Base-by-base conservation (phyloP, 2,113 vertebrate species). In the Datnioides undecimradiatus region DNA sequence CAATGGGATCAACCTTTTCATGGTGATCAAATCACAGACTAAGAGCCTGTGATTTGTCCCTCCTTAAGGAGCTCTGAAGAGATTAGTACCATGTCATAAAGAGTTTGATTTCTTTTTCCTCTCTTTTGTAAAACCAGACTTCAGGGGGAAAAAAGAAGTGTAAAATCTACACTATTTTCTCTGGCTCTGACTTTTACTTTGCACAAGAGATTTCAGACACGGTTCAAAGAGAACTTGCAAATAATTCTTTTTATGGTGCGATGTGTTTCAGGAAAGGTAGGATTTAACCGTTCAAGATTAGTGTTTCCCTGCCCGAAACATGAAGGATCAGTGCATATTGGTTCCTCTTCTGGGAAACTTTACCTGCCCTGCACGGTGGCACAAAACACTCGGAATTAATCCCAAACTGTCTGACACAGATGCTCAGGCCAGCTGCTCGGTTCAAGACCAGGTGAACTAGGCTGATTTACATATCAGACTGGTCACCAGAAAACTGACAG, bases 1-100 rank as follows among this genome's bases (percentile, higher is more conserved):
- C 63, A 86, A 76, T 54, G 45, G 43, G 68, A 81, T 82, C 29
- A 79, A 65, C 40, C 34, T 80, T 65, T 82, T 78, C 36, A 69
- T 36, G 51, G 23, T 6, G 13, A 75, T 80, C 52, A 52, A 64
- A 65, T 84, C 73, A 43, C 17, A 21, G 29, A 46, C 19, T 63
- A 57, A 68, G 72, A 38, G 6, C 54, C 52, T 82, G 51, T 74
- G 75, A 71, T 55, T 52, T 64, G n/a, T 55, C 4, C 31, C 64
- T 67, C 48, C 48, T 68, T 68, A 65, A 77, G 76, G 64, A 74
- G 68, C 73, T 76, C 66, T 66, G 41, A 46, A 29, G 46, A 71
- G 81, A 88, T 84, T 80, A 77, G 49, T 38, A 4, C 43, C 27
- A 66, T 48, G 36, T 68, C 64, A 49, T 16, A 38, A 78, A 43